Evolutionary conservation across 2,888 invertebrate species (phyloP).

Genomic region (Clepsis dumicolana): DNA sequence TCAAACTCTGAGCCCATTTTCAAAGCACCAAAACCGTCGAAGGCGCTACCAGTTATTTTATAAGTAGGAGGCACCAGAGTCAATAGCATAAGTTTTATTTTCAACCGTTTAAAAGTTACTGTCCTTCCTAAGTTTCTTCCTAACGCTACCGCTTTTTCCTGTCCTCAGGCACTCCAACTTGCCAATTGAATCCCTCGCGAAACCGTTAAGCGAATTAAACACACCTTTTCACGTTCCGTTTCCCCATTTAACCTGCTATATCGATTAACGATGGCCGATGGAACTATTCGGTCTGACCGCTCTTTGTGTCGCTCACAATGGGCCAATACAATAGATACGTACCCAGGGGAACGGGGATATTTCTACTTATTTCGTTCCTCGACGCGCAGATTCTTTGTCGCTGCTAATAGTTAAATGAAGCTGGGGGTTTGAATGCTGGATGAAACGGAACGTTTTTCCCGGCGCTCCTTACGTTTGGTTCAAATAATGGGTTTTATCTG

Average conservation of each 20-base stretch:
- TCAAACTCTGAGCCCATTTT: too few relatives aligned
- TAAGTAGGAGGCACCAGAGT: neutral
- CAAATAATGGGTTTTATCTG: neutral
- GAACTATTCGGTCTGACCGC: conserved; percentile 17
- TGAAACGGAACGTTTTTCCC: conserved; percentile 13
- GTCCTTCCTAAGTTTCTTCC: neutral
- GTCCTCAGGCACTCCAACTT: neutral
- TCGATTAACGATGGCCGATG: conserved; percentile 32
- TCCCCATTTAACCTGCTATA: conserved; percentile 23
- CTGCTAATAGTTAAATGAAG: conserved; percentile 39
- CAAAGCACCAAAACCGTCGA: too few relatives aligned
- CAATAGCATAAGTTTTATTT: neutral
- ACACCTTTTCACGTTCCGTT: conserved; percentile 27
- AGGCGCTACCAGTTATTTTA: too few relatives aligned
- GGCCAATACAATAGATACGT: conserved; percentile 27
- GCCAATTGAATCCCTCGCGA: neutral
- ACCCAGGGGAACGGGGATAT: conserved; percentile 26
- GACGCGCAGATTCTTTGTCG: conserved; percentile 27
- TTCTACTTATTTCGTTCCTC: conserved; percentile 36
- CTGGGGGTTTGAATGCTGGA: conserved; percentile 13
- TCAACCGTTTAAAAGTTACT: neutral
- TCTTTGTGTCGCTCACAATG: conserved; percentile 34
- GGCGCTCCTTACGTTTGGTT: neutral
- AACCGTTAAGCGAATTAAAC: conserved; percentile 23
- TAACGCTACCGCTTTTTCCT: neutral